Evolutionary conservation across 2,888 invertebrate species (phyloP).

Genomic region (Lissocephala sabroskyi): DNA sequence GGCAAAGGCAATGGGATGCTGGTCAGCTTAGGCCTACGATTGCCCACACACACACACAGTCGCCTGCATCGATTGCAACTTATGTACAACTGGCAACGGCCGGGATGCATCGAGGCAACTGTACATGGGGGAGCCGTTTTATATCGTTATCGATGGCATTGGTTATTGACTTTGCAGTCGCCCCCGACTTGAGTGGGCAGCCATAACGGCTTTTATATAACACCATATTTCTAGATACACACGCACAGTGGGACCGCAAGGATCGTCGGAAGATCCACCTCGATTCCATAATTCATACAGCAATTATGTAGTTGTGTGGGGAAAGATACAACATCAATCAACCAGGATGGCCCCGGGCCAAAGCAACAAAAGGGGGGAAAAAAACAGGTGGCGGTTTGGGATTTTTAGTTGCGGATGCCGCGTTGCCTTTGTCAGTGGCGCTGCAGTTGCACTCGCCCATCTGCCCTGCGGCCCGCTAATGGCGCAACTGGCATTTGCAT

Average conservation of each 20-base stretch:
- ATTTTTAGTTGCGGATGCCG: conserved; percentile 16
- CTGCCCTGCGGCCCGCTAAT: conserved; percentile 17
- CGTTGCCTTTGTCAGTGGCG: conserved; percentile 12
- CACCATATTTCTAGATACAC: too few relatives aligned
- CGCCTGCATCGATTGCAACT: conserved; percentile 6
- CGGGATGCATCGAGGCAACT: neutral
- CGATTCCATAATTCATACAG: too few relatives aligned
- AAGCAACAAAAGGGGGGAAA: too few relatives aligned
- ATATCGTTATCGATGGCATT: conserved; percentile 60
- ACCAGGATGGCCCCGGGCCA: too few relatives aligned
- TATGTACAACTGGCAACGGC: too few relatives aligned
- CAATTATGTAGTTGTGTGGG: too few relatives aligned
- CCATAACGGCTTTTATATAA: too few relatives aligned
- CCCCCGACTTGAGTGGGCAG: too few relatives aligned
- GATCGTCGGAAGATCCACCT: too few relatives aligned
- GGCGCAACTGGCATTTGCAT: conserved; percentile 46
- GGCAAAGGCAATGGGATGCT: neutral
- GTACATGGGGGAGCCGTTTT: conserved; percentile 33
- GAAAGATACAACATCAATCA: too few relatives aligned
- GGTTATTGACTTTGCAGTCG: conserved; percentile 61
- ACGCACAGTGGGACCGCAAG: too few relatives aligned
- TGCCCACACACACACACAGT: neutral
- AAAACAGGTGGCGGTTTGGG: too few relatives aligned
- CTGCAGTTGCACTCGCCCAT: conserved; percentile 22
- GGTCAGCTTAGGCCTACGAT: conserved; percentile 30